Evolutionary conservation across 2,113 vertebrate genomes (phyloP).

Genomic region (Stigmatopora nigra): DNA sequence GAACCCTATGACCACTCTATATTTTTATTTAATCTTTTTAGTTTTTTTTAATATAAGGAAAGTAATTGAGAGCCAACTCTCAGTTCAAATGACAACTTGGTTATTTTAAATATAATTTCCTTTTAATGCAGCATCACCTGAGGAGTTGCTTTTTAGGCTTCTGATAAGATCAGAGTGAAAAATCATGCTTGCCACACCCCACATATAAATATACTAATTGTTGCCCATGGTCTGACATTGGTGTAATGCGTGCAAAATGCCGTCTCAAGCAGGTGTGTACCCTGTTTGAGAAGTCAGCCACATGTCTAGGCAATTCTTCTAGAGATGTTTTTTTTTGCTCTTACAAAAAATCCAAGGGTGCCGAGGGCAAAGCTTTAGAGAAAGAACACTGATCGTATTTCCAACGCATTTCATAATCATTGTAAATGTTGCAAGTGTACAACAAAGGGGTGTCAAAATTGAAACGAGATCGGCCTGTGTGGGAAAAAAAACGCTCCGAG

Average conservation of each 20-base stretch:
- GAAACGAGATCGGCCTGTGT: constrained; percentile 63
- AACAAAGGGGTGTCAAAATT: constrained; percentile 66
- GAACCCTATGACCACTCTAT: too few species aligned
- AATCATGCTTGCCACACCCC: too few species aligned
- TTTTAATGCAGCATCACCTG: too few species aligned
- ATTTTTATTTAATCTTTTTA: too few species aligned
- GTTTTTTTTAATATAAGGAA: too few species aligned
- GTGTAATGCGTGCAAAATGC: background rate
- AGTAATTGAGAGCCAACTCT: too few species aligned
- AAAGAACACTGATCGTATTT: constrained; percentile 46
- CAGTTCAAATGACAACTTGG: too few species aligned
- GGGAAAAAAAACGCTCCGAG: constrained; percentile 61
- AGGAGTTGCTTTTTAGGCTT: background rate
- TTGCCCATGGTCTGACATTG: background rate
- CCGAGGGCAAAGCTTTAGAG: constrained; percentile 41
- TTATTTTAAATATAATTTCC: too few species aligned
- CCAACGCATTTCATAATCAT: constrained; percentile 54
- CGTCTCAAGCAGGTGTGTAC: background rate
- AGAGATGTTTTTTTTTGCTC: constrained; percentile 31
- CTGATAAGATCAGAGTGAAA: background rate
- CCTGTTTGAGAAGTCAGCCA: background rate
- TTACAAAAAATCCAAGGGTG: constrained; percentile 28
- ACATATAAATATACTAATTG: too few species aligned
- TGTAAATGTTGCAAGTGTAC: constrained; percentile 50
- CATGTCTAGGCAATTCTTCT: constrained; percentile 29